Percentiles rank a stretch among this genome's conserved stretches.
Conservation (phyloP, 2,888 invertebrate species). For the Chloromyia formosa region DNA sequence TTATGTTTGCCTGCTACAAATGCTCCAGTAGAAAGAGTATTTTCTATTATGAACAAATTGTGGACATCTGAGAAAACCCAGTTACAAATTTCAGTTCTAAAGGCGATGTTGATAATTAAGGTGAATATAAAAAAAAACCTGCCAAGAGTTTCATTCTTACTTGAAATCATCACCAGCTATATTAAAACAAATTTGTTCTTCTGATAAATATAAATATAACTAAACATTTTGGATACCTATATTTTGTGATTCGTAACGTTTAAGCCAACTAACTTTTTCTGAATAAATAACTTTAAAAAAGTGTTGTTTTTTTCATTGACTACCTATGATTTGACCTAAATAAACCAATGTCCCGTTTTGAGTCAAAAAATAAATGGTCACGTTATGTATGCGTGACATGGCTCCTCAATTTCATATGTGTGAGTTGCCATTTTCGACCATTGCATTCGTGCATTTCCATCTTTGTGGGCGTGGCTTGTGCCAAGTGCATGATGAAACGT, state of each 20-base stretch:
- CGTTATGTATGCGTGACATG: not conserved
- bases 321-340: not conserved
- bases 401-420: no score
- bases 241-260: not conserved
- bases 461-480: no score
- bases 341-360: not conserved
- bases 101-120: slow-evolving; percentile 20
- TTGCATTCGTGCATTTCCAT: no score
- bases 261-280: not conserved
- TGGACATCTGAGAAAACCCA: slow-evolving; percentile 44
- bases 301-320: not conserved
- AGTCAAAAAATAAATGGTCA: not conserved
- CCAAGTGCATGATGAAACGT: no score
- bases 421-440: no score
- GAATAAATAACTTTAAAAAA: not conserved
- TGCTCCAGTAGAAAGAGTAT: slow-evolving; percentile 45
- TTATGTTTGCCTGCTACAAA: slow-evolving; percentile 42
- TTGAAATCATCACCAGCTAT: slow-evolving; percentile 9
- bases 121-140: not conserved
- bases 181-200: slow-evolving; percentile 2
- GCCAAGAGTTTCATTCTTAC: not conserved
- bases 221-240: not conserved
- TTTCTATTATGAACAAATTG: slow-evolving; percentile 41
- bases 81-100: slow-evolving; percentile 24
- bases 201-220: slow-evolving; percentile 10